Evolutionary conservation across 1,140 invertebrate genomes (phyloP), one percentile per base, ranked within the genome.

Genomic region (Ditylenchus dipsaci): DNA sequence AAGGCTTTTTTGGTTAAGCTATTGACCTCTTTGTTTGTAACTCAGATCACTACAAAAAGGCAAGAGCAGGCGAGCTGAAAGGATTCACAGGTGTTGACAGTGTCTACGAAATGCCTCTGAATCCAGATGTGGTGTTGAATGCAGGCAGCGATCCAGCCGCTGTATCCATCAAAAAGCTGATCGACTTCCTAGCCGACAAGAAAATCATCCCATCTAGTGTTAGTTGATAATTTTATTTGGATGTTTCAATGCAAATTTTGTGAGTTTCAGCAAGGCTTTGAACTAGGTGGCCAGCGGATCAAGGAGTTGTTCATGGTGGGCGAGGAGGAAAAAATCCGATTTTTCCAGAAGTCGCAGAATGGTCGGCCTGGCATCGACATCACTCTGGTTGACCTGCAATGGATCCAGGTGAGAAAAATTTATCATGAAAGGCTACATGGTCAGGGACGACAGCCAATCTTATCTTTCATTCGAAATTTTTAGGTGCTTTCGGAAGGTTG

Each of bases 1-100:
- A n/a, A n/a, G n/a, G n/a, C n/a, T n/a, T n/a, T n/a, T n/a, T n/a
- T n/a, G n/a, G n/a, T n/a, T n/a, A n/a, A n/a, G n/a, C n/a, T n/a
- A n/a, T n/a, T n/a, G n/a, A n/a, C n/a, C n/a, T n/a, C n/a, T n/a
- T n/a, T n/a, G n/a, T n/a, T n/a, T n/a, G n/a, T n/a, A n/a, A n/a
- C 78, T 67, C 43, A 80, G 95, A 95, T 0, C 86, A 99, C 1
- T 99, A 99, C 84, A 95, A 96, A 84, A 98, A 97, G 84, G 96
- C 95, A 0, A 87, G 95, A 58, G 89, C 91, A 71, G 95, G 95
- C 45, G 84, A 89, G 56, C 95, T 99, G 65, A 93, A 91, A 86
- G 88, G 92, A n/a, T 97, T 98, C 82, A 98, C 95, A 70, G 95
- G 95, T n/a, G 93, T 98, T 67, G 94, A 96, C 81, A 90, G 93